A percentile compares a stretch with the other conserved stretches of the same genome.
These are phyloP conservation scores for Malacosoma neustria DNA, from an alignment of 2,888 invertebrate genomes.

Conservation along the genomic window DNA sequence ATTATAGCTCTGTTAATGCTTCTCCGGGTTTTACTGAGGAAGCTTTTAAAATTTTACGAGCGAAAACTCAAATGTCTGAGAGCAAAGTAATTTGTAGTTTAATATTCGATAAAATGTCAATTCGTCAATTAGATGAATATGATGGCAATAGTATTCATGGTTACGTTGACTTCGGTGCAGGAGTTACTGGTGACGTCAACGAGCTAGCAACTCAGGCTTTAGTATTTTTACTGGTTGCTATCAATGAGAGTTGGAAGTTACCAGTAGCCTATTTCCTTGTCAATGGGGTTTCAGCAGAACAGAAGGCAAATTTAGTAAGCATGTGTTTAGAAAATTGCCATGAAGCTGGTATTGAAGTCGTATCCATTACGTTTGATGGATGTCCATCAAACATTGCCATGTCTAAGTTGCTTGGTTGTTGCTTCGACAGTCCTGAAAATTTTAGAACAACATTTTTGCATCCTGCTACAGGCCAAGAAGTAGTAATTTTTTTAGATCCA, in stretches of 20 bases:
- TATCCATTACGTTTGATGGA: conserved; percentile 17
- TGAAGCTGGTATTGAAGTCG: conserved; percentile 13
- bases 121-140: too few species aligned
- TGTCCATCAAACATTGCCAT: conserved; percentile 10
- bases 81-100: too few species aligned
- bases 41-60: too few species aligned
- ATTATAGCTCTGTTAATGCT: too few species aligned
- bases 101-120: too few species aligned
- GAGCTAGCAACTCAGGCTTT: too few species aligned
- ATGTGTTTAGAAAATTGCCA: conserved; percentile 9
- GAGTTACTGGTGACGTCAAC: too few species aligned
- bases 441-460: conserved; percentile 4
- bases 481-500: conserved; percentile 1
- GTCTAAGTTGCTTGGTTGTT: conserved; percentile 13
- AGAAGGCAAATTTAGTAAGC: conserved; percentile 11
- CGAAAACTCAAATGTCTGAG: too few species aligned
- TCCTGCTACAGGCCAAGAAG: conserved; percentile 1
- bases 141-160: too few species aligned
- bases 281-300: background rate
- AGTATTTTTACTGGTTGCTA: conserved; percentile 10
- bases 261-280: conserved; percentile 1
- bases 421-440: conserved; percentile 2
- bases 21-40: too few species aligned
- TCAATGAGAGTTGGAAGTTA: conserved; percentile 4
- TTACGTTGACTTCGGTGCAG: too few species aligned